Base-by-base conservation (phyloP, 1,140 invertebrate species). In the Pseudomyrmex gracilis region DNA sequence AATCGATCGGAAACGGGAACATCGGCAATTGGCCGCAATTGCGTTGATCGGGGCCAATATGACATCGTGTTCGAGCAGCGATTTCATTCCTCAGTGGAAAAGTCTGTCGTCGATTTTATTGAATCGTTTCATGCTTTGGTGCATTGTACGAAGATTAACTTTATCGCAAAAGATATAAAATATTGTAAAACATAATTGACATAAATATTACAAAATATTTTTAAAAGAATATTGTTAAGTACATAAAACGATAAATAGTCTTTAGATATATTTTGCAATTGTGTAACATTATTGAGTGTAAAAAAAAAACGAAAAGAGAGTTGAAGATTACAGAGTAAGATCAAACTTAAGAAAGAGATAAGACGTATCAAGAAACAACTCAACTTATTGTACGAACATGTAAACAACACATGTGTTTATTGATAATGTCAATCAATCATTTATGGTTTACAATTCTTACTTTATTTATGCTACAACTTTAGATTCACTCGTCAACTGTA, bases 21-120 rank as follows among this genome's bases (percentile, higher is more conserved):
- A 82, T 73, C 82, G 76, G 53, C 83, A 90, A 91, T 91, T 91
- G 87, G 77, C 85, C 85, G 83, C 82, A 90, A 90, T 91, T 90
- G 89, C 87, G 86, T 78, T 71, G 68, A 85, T 87, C 87, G 86
- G 66, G 82, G 88, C 80, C 87, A 74, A 85, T 90, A 70, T 83
- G 57, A 84, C 64, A 67, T 85, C 71, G 64, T 71, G 64, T 71
- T 84, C 58, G 66, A 84, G 22, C 51, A 7, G 70, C 63, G 49
- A 61, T 85, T 63, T 73, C 76, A 57, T 80, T 82, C 66, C 83
- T 20, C 15, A 24, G 20, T 15, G 55, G 73, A 83, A 80, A 85
- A 86, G 53, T 77, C 67, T 70, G 17, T 49, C 20, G 12, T 20
- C 17, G 47, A 55, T 78, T 70, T 47, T 45, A 80, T 80, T 60